phyloP scores from a whole-genome alignment of 2,797 vertebrate genomes.

The Novumbra hubbsi region DNA sequence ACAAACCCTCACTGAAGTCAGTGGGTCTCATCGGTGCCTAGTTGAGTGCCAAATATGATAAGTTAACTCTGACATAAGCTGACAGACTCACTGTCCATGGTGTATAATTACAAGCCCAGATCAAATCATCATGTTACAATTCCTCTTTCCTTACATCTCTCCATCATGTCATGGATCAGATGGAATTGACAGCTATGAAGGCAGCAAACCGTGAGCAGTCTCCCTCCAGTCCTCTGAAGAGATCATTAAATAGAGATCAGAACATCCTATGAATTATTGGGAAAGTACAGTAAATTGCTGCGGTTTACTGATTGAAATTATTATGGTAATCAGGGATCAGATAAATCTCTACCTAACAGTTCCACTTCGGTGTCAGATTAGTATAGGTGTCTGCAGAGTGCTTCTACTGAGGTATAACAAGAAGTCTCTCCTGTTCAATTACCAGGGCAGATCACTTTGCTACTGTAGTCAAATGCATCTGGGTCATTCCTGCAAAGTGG shows the following conservation, averaged over 20 bases:
- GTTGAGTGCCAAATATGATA: neutral
- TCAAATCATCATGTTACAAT: constrained; percentile 15
- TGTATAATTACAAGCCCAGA: constrained; percentile 1
- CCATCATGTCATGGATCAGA: constrained; percentile 36
- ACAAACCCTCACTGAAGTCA: neutral
- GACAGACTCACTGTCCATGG: neutral
- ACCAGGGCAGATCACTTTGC: neutral
- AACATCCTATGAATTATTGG: neutral
- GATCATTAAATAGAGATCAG: neutral
- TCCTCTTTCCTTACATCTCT: neutral
- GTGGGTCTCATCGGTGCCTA: neutral
- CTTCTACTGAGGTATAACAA: neutral
- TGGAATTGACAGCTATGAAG: neutral
- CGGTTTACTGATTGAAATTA: neutral
- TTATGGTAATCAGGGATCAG: neutral
- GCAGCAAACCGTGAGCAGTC: neutral
- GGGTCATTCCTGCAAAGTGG: too few relatives aligned
- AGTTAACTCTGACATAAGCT: too few relatives aligned
- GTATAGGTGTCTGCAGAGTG: neutral
- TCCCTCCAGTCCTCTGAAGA: neutral
- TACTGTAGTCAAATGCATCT: neutral
- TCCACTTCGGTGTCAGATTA: neutral
- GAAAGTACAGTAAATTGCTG: neutral
- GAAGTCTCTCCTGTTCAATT: neutral
- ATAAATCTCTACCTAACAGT: neutral